phyloP scores from a whole-genome alignment of 1,140 invertebrate genomes.

The Hetaerina americana region DNA sequence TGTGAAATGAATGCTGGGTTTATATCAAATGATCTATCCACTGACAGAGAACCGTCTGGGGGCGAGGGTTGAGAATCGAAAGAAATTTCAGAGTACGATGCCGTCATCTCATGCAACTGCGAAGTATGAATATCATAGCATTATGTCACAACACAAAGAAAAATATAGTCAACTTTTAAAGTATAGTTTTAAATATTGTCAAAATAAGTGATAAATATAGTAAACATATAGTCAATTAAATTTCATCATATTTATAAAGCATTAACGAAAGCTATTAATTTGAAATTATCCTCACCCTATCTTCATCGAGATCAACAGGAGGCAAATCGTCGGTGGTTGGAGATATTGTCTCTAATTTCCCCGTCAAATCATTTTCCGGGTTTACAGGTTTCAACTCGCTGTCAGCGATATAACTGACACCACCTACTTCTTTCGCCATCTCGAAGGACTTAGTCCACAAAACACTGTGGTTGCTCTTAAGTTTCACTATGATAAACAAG shows the following conservation, averaged over 20 bases:
- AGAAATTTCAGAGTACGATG: slow-evolving; percentile 74
- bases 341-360: neutral
- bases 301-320: neutral
- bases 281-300: too few species aligned
- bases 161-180: neutral
- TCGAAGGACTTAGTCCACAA: neutral
- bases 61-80: slow-evolving; percentile 48
- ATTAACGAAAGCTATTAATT: too few species aligned
- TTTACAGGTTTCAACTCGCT: neutral
- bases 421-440: neutral
- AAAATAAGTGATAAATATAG: too few species aligned
- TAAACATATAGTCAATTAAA: too few species aligned
- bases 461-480: too few species aligned
- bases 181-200: too few species aligned
- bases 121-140: neutral
- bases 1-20: slow-evolving; percentile 27
- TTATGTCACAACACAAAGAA: too few species aligned
- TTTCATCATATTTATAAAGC: too few species aligned
- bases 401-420: neutral
- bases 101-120: slow-evolving; percentile 48
- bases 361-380: neutral
- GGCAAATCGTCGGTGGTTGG: neutral
- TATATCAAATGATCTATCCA: slow-evolving; percentile 26
- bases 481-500: too few species aligned
- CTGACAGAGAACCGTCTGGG: slow-evolving; percentile 23